A percentile compares a stretch with the other conserved stretches of the same genome.
phyloP scores from a whole-genome alignment of 1,140 invertebrate genomes.

The Yoshiicerus persimilis region DNA sequence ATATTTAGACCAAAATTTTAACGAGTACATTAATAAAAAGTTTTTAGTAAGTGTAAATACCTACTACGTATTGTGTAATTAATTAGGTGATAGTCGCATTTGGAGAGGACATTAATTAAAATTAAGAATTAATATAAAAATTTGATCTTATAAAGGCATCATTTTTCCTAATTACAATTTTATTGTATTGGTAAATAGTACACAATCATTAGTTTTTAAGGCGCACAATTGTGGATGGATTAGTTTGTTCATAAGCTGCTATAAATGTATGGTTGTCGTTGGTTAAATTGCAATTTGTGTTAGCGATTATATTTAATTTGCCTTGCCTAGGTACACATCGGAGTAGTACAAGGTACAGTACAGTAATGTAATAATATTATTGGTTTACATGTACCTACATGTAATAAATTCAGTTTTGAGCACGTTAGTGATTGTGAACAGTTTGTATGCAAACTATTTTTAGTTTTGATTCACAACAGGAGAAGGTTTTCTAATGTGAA shows the following conservation, averaged over 20 bases:
- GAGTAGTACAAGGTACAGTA: background rate
- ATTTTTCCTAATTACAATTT: background rate
- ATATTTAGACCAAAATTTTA: background rate
- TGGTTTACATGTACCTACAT: background rate
- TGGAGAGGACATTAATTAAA: background rate
- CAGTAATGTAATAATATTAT: background rate
- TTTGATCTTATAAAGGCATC: background rate
- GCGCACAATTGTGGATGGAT: constrained; percentile 16
- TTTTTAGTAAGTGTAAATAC: background rate
- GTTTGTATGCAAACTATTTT: background rate
- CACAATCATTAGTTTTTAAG: background rate
- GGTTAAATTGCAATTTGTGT: background rate
- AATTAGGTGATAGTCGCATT: background rate
- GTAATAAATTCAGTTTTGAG: background rate
- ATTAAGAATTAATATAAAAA: background rate
- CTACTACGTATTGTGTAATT: background rate
- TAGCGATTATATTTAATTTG: background rate
- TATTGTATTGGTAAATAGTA: background rate
- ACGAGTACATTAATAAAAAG: background rate
- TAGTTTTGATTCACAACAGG: background rate
- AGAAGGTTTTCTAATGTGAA: background rate
- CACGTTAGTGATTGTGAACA: background rate
- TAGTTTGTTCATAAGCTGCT: constrained; percentile 13
- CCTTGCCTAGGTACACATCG: background rate
- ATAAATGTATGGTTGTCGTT: background rate